Evolutionary conservation across 2,888 invertebrate species (phyloP).

Genomic region (Drosophila anceps): DNA sequence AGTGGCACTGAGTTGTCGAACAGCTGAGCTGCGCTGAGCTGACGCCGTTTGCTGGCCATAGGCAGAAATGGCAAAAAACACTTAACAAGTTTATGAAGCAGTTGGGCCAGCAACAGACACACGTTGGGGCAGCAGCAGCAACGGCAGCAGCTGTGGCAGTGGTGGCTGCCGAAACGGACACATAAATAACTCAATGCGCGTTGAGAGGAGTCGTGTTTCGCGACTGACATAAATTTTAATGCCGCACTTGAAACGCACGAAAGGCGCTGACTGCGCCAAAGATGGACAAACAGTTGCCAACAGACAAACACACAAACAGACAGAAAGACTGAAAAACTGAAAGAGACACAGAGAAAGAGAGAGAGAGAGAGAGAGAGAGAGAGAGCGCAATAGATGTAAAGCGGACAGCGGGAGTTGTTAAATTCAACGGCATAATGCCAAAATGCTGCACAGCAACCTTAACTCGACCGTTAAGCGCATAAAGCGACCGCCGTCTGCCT

Average conservation of each 20-base stretch:
- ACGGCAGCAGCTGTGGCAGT: neutral
- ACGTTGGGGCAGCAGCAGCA: neutral
- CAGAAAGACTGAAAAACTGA: neutral
- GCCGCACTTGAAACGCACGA: conserved; percentile 54
- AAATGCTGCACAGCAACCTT: conserved; percentile 45
- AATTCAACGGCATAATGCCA: conserved; percentile 46
- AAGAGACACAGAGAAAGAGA: neutral
- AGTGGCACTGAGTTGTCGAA: conserved; percentile 35
- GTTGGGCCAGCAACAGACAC: conserved; percentile 9
- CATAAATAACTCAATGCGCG: conserved; percentile 68
- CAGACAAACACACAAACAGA: neutral
- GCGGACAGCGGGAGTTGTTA: conserved; percentile 39
- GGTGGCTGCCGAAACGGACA: conserved; percentile 29
- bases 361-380: neutral
- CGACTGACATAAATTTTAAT: conserved; percentile 65
- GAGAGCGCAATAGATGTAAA: neutral
- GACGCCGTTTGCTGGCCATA: conserved; percentile 37
- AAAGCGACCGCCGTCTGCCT: conserved; percentile 44
- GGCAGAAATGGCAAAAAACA: conserved; percentile 51
- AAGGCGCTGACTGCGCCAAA: conserved; percentile 63
- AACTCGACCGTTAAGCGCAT: conserved; percentile 63
- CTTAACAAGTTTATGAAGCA: conserved; percentile 66
- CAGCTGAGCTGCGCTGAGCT: conserved; percentile 20
- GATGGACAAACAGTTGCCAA: conserved; percentile 32
- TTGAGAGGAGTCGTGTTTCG: conserved; percentile 55